Evolutionary conservation across 2,113 vertebrate genomes (phyloP).

Genomic region (Ascaphus truei): DNA sequence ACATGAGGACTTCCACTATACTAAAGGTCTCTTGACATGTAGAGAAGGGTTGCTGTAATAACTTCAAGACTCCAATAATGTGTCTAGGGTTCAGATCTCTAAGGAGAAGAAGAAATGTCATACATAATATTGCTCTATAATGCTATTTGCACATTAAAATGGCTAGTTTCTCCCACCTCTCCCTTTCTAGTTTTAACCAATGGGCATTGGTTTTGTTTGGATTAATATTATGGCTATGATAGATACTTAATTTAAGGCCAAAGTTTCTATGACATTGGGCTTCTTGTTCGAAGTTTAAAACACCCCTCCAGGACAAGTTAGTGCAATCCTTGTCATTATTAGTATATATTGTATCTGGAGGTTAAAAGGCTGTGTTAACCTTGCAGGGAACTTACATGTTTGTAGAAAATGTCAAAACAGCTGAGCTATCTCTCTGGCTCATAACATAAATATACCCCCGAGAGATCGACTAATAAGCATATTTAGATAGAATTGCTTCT

Average conservation of each 20-base stretch:
- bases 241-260: constrained; percentile 14
- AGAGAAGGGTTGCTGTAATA: too few species aligned
- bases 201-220: neutral
- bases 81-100: too few species aligned
- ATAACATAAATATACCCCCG: constrained; percentile 31
- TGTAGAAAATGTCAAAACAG: constrained; percentile 34
- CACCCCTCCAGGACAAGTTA: neutral
- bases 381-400: constrained; percentile 32
- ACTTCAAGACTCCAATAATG: too few species aligned
- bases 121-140: too few species aligned
- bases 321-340: constrained; percentile 18
- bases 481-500: constrained; percentile 32
- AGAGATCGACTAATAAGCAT: constrained; percentile 28
- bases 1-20: too few species aligned
- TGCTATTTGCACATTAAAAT: too few species aligned
- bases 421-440: constrained; percentile 27
- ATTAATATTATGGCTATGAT: neutral
- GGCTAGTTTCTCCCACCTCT: too few species aligned
- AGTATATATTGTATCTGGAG: constrained; percentile 18
- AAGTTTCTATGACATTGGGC: constrained; percentile 4
- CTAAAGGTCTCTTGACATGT: too few species aligned
- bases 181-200: too few species aligned
- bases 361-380: constrained; percentile 34
- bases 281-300: constrained; percentile 13
- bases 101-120: too few species aligned